Percentiles rank a stretch among this genome's conserved stretches.
Conservation (phyloP, 2,113 vertebrate genomes). For the Scophthalmus maximus region DNA sequence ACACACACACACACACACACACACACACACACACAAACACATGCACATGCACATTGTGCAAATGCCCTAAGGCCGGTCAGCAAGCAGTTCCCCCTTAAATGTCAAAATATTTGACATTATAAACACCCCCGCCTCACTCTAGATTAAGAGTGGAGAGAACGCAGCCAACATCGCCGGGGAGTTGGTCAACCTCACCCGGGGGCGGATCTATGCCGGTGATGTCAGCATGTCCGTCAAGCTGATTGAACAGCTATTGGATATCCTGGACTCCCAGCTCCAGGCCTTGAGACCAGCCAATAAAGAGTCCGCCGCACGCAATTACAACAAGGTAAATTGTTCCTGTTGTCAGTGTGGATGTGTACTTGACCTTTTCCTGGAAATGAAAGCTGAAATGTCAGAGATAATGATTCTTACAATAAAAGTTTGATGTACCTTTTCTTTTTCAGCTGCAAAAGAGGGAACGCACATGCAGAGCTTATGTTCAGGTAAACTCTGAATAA, state of each 20-base stretch:
- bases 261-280: constrained; percentile 94
- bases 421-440: constrained; percentile 34
- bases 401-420: constrained; percentile 38
- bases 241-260: constrained; percentile 94
- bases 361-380: constrained; percentile 61
- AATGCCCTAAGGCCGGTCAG: constrained; percentile 48
- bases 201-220: constrained; percentile 92
- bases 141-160: constrained; percentile 98
- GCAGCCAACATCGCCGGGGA: constrained; percentile 93
- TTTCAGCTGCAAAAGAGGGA: constrained; percentile 93
- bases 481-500: constrained; percentile 84
- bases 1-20: constrained; percentile 20
- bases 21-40: constrained; percentile 11
- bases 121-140: constrained; percentile 44
- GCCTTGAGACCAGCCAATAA: constrained; percentile 91
- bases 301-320: constrained; percentile 92
- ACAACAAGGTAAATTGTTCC: constrained; percentile 88
- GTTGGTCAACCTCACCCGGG: constrained; percentile 91
- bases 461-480: constrained; percentile 91
- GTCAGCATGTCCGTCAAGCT: constrained; percentile 94
- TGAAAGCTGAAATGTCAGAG: constrained; percentile 55
- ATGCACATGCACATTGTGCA: constrained; percentile 40
- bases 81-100: constrained; percentile 63
- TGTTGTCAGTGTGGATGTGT: constrained; percentile 24
- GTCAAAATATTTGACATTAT: constrained; percentile 74